Evolutionary conservation across 1,140 invertebrate genomes (phyloP), one percentile per base, ranked within the genome.

Genomic region (Drosophila aff.): DNA sequence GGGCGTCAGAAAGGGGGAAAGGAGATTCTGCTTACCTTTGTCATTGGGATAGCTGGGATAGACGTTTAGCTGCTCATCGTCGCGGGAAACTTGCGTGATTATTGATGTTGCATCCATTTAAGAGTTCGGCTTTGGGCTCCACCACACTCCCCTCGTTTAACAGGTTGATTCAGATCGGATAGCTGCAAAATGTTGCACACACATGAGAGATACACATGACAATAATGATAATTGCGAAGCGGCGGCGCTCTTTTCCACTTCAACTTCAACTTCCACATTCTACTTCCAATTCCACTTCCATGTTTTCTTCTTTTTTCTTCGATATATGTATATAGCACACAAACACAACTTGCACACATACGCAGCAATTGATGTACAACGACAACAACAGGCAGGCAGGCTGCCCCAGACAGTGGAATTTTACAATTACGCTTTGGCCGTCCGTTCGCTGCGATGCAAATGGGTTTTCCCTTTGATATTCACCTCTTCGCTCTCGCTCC

Each of bases 61-160:
- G 95, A 96, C 97, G 95, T 97, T 97, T 94, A 97, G 96, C 95
- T 97, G 96, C 95, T 98, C 97, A 95, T 98, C 97, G 96, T 98
- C 97, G 94, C 97, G 96, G 95, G 96, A 97, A 95, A 98, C 97
- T 96, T 98, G 97, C 94, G 97, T 98, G 94, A 98, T 98, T 95
- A 99, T 98, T 96, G 97, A 98, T 96, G 97, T 97, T 96, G 97
- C 97, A 97, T 98, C 98, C 97, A 98, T 98, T 96, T 96, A 96
- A 96, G 95, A 95, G 96, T 96, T 91, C 89, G 84, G 62, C 80
- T 65, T 57, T 40, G 60, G 52, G 74, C 46, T 58, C 52, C 60
- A 65, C 46, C 52, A 57, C 53, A 57, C 53, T 57, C 53, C 53
- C 36, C 43, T 79, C 64, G 84, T 69, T 59, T 72, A 59, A 72